phyloP scores from a whole-genome alignment of 2,113 vertebrate genomes.

The Phylloscopus trochiloides region DNA sequence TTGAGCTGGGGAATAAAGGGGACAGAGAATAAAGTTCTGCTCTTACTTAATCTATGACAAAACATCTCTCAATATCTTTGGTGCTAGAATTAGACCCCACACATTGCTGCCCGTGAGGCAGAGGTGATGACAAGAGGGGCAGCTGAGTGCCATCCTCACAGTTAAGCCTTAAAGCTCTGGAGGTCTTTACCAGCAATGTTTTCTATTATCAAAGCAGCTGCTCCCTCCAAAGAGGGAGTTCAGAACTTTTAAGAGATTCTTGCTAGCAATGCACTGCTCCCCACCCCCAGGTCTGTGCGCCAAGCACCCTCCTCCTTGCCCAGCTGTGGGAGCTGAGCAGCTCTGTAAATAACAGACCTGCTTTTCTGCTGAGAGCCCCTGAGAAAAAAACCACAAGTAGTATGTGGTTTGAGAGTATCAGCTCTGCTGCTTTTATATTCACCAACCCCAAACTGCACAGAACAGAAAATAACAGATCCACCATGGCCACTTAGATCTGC shows the following conservation, averaged over 20 bases:
- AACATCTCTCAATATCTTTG: not conserved
- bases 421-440: not conserved
- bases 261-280: not conserved
- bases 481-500: not conserved
- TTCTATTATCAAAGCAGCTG: not conserved
- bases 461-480: conserved; percentile 20
- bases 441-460: not conserved
- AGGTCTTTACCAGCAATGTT: not conserved
- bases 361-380: not conserved
- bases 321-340: not conserved
- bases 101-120: rapidly evolving
- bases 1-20: not conserved
- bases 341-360: conserved; percentile 15
- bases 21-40: not conserved
- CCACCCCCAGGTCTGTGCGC: not conserved
- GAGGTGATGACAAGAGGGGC: not conserved
- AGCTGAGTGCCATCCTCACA: not conserved
- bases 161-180: not conserved
- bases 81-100: not conserved
- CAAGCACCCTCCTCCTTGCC: not conserved
- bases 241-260: not conserved
- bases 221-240: not conserved
- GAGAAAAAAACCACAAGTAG: not conserved
- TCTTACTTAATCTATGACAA: not conserved
- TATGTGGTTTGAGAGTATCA: not conserved